A percentile compares a stretch with the other conserved stretches of the same genome.
Conservation (phyloP, 2,113 vertebrate genomes). For the Myotis brandtii region DNA sequence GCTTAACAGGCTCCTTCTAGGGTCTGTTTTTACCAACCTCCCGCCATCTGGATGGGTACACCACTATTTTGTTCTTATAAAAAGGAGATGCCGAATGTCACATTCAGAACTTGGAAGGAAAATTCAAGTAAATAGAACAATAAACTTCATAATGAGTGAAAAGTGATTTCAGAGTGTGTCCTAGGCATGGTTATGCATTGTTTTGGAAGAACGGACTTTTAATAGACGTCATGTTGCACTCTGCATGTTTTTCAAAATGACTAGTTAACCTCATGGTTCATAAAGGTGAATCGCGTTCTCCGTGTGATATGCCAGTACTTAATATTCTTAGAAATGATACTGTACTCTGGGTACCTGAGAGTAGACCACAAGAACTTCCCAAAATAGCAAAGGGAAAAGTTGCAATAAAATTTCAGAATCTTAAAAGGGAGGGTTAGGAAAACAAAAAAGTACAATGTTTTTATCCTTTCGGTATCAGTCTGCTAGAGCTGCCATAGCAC, state of each 20-base stretch:
- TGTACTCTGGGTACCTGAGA: not conserved
- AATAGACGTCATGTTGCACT: not conserved
- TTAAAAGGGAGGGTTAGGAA: not conserved
- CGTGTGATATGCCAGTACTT: not conserved
- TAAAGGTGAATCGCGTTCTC: not conserved
- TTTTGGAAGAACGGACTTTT: constrained; percentile 6
- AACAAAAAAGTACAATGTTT: not conserved
- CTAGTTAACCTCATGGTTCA: not conserved
- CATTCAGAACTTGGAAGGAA: constrained; percentile 19
- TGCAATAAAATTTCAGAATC: not conserved
- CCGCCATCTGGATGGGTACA: not conserved
- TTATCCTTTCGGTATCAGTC: not conserved
- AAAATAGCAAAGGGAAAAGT: not conserved
- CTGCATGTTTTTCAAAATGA: not conserved
- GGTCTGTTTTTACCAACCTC: not conserved
- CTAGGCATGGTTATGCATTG: not conserved
- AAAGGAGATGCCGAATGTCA: not conserved
- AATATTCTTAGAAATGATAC: constrained; percentile 18
- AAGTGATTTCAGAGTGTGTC: not conserved
- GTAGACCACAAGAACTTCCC: not conserved
- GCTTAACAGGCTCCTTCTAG: not conserved
- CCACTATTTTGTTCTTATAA: not conserved
- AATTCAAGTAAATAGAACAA: constrained; percentile 13
- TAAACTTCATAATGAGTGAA: not conserved
- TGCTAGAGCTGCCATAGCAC: not conserved